These are phyloP conservation scores for Halcyon badia DNA, from an alignment of 2,797 vertebrate genomes.

Conservation along the genomic window DNA sequence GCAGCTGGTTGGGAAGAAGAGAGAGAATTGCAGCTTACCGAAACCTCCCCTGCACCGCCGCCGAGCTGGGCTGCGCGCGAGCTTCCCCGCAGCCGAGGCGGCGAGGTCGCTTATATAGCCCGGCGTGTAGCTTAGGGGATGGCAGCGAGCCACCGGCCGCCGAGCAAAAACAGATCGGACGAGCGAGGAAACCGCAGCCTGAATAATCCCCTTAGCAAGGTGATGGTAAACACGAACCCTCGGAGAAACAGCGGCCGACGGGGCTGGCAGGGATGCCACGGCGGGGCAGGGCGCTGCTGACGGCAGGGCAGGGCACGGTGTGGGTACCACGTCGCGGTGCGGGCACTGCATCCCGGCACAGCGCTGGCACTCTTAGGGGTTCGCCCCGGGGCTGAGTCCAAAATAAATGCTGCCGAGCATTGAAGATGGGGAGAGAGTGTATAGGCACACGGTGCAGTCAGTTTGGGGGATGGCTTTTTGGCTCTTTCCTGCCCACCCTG, in stretches of 20 bases:
- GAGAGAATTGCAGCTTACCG: slow-evolving; percentile 54
- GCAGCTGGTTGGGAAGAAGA: not conserved
- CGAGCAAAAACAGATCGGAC: slow-evolving; percentile 78
- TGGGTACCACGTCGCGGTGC: not conserved
- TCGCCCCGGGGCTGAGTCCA: not conserved
- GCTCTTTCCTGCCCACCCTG: not conserved
- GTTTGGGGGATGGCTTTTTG: not conserved
- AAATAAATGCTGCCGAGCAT: not conserved
- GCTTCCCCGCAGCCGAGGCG: slow-evolving; percentile 6
- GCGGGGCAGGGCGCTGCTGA: not conserved
- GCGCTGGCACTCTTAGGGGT: rapidly evolving
- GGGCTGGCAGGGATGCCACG: not conserved
- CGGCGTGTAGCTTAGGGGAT: slow-evolving; percentile 75
- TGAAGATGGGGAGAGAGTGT: rapidly evolving
- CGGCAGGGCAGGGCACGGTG: not conserved
- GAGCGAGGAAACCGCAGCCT: slow-evolving; percentile 66
- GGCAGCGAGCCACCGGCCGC: slow-evolving; percentile 80
- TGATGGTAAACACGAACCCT: slow-evolving; percentile 31
- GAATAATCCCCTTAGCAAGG: slow-evolving; percentile 59
- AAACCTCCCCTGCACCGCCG: not conserved
- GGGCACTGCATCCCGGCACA: rapidly evolving
- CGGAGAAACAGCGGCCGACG: not conserved
- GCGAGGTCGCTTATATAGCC: slow-evolving; percentile 82
- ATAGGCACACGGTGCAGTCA: rapidly evolving
- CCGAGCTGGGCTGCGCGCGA: slow-evolving; percentile 48